Evolutionary conservation across 2,888 invertebrate genomes (phyloP), one percentile per base, ranked within the genome.

Genomic region (Sinodicranocentrus sp.): DNA sequence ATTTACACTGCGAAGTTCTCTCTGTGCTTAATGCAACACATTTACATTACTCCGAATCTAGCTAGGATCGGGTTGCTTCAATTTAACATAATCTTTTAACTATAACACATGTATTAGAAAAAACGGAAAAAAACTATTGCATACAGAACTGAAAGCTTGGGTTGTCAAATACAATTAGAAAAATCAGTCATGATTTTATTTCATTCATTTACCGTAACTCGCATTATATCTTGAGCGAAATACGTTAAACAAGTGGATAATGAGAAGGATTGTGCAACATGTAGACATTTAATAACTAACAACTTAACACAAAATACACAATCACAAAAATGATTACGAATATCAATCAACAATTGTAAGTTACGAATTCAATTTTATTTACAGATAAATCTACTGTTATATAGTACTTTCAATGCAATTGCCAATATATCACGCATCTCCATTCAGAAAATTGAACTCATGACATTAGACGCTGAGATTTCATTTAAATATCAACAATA

Each of bases 111-210:
- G n/a, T n/a, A n/a, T n/a, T n/a, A n/a, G n/a, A n/a, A n/a, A n/a
- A n/a, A n/a, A n/a, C n/a, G n/a, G n/a, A n/a, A n/a, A n/a, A n/a
- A n/a, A n/a, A n/a, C n/a, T n/a, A n/a, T n/a, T n/a, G n/a, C n/a
- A n/a, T n/a, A n/a, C n/a, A n/a, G n/a, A n/a, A n/a, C n/a, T n/a
- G n/a, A n/a, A n/a, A n/a, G n/a, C n/a, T n/a, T n/a, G n/a, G 33
- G 33, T 33, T 33, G 5, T 8, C 48, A 48, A 54, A 8, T 33
- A 17, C n/a, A 61, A 61, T 61, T 76, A 67, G 19, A 73, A 68
- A 73, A 65, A 54, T 76, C 76, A 76, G 76, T 76, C 76, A 76
- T 39, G 73, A 65, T 76, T n/a, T 76, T 65, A 76, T 28, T 76
- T 76, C 65, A 54, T 76, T 26, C 67, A 67, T 23, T 63, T 54